Conservation (phyloP, 2,113 vertebrate species). For the Pelvicachromis taeniatus region DNA sequence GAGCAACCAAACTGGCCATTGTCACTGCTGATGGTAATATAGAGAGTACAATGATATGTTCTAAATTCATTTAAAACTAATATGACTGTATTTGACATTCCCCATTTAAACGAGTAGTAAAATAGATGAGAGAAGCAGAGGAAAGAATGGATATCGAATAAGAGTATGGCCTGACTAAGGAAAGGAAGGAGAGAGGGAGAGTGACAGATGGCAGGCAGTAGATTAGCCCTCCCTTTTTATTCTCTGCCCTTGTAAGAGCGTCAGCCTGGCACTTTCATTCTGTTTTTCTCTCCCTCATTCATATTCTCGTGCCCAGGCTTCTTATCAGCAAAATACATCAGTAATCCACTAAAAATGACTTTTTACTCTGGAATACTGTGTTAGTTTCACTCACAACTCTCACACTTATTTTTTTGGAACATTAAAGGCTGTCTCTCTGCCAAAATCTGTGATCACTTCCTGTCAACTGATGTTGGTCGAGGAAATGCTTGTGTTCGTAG, state of each 20-base stretch:
- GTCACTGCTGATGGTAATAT: neutral
- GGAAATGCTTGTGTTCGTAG: conserved; percentile 35
- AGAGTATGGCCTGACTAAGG: neutral
- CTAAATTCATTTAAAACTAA: neutral
- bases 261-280: neutral
- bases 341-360: neutral
- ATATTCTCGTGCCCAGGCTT: neutral
- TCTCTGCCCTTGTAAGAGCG: conserved; percentile 1
- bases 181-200: neutral
- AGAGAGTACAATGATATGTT: neutral
- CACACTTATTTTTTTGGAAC: neutral
- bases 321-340: neutral
- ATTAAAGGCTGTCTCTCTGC: neutral
- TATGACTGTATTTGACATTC: neutral
- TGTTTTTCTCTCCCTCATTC: neutral
- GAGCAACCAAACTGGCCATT: neutral
- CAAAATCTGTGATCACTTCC: conserved; percentile 34
- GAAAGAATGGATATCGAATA: neutral
- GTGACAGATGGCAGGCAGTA: conserved; percentile 48
- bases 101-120: neutral
- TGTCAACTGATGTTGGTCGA: conserved; percentile 15
- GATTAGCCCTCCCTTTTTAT: conserved; percentile 17
- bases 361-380: neutral
- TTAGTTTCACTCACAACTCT: neutral
- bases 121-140: neutral